phyloP scores from a whole-genome alignment of 2,113 vertebrate genomes.

The Tichodroma muraria region DNA sequence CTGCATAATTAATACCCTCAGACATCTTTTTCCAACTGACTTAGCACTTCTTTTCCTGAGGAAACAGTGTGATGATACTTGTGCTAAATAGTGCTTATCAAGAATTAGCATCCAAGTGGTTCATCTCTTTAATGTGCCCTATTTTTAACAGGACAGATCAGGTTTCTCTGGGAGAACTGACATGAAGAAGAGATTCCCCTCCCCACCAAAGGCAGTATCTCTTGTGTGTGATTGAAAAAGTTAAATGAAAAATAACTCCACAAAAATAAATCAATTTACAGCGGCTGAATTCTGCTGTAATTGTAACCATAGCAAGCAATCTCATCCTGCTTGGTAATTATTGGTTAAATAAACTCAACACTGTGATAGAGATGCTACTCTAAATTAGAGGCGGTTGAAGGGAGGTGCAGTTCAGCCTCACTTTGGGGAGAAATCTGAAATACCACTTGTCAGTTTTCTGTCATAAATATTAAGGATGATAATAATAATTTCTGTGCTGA shows the following conservation, averaged over 20 bases:
- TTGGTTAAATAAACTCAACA: neutral
- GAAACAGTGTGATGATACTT: neutral
- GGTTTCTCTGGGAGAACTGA: neutral
- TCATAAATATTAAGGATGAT: neutral
- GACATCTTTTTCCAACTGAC: neutral
- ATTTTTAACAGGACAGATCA: neutral
- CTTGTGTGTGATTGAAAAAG: neutral
- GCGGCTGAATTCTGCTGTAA: neutral
- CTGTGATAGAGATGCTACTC: neutral
- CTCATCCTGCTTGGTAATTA: neutral
- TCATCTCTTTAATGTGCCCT: neutral
- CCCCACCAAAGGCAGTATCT: neutral
- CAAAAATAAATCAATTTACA: constrained; percentile 12
- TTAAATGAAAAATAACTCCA: constrained; percentile 16
- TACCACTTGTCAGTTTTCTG: neutral
- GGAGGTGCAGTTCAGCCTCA: neutral
- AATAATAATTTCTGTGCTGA: neutral
- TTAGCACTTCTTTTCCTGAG: constrained; percentile 1
- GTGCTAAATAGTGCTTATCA: neutral
- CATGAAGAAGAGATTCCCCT: neutral
- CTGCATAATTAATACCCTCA: constrained; percentile 22
- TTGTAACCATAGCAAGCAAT: neutral
- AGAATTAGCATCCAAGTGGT: neutral
- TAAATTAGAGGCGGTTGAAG: neutral
- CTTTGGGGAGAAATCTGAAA: neutral